Evolutionary conservation across 37 sponge, comb jelly and placozoan species (phyloP), one percentile per base, ranked within the genome.

Genomic region (Crambe crambe): DNA sequence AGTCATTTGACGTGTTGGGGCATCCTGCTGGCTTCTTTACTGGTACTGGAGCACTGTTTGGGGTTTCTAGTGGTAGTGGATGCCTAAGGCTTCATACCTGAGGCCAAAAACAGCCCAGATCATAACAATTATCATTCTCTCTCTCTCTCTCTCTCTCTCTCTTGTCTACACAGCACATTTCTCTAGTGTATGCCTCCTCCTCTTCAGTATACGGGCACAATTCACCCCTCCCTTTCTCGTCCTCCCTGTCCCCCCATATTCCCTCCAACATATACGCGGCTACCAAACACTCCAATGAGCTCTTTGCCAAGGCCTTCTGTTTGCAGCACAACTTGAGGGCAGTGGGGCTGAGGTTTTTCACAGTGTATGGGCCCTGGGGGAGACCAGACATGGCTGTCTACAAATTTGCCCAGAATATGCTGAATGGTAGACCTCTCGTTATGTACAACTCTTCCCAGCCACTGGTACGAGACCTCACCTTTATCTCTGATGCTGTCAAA

Each of bases 331-430:
- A 42, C 27, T 23, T 86, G 61, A 27, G 22, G 64, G 37, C 73
- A 17, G 34, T 93, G 23, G 94, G 90, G 0, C 75, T 89, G 0
- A 65, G 94, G 0, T 78, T 89, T 51, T 93, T 93, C 54, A 86
- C 94, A 20, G 94, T 93, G 43, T 93, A 93, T 39, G 94, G 94
- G 0, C 90, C 94, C 6, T 93, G 94, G 94, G 94, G 94, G 2
- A 29, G 94, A 39, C 94, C 90, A 15, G 94, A 93, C 70, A 93
- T 93, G 94, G 94, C 94, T 59, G 90, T 85, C 23, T 93, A 89
- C 76, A 82, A 86, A 71, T 80, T 80, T 70, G 37, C 90, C 47
- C 32, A 70, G 51, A 57, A 22, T 17, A 61, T 87, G 10, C 1
- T n/a, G 2, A 42, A 56, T 3, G 56, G 40, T n/a, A 65, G 27